Evolutionary conservation across 2,797 vertebrate genomes (phyloP).

Genomic region (Eidolon dupreanum): DNA sequence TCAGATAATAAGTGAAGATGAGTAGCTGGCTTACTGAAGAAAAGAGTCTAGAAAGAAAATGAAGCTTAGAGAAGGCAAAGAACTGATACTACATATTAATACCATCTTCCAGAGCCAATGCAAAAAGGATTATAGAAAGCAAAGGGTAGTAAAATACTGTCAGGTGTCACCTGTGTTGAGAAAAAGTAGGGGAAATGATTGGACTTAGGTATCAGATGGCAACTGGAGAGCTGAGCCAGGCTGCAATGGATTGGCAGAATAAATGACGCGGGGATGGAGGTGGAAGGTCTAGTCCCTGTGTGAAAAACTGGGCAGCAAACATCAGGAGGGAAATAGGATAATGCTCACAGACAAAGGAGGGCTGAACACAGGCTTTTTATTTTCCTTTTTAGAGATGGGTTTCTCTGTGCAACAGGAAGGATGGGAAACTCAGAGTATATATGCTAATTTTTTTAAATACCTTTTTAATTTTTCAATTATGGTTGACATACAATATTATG

Average conservation of each 20-base stretch:
- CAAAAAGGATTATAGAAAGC: background rate
- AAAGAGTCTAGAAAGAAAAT: background rate
- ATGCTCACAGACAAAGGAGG: background rate
- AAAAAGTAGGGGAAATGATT: background rate
- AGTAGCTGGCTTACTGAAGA: background rate
- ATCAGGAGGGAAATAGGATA: background rate
- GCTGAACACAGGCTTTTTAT: background rate
- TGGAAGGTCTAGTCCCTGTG: background rate
- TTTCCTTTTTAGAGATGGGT: background rate
- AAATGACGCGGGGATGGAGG: fast-evolving
- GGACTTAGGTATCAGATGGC: background rate
- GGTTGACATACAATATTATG: too few species aligned
- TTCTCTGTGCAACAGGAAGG: background rate
- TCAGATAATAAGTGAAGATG: background rate
- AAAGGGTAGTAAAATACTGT: background rate
- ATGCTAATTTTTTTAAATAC: background rate
- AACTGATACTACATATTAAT: background rate
- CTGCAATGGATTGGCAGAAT: background rate
- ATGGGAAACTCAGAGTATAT: background rate
- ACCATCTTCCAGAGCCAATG: background rate
- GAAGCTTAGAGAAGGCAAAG: background rate
- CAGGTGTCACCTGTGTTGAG: background rate
- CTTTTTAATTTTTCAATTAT: too few species aligned
- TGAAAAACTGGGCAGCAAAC: background rate
- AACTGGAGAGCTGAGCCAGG: background rate